Evolutionary conservation across 2,888 invertebrate species (phyloP), one percentile per base, ranked within the genome.

Genomic region (Altica lythri): DNA sequence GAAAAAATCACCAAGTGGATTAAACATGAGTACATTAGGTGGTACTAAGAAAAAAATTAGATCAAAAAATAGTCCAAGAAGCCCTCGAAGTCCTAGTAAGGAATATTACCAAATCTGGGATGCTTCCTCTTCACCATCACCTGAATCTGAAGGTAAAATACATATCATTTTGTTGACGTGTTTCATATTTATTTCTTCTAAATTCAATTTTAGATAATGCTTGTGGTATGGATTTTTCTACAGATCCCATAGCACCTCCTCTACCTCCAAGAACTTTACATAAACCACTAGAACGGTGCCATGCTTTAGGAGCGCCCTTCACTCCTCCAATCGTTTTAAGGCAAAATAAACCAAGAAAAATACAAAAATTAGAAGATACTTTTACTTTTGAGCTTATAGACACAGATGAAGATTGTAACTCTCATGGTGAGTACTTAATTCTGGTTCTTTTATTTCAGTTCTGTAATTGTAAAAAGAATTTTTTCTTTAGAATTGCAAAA

Each of bases 361-460:
- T 81, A 59, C 85, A 85, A 32, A 78, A 81, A 57, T 82, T 83
- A 12, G 89, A 90, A 72, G 91, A 91, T 72, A 85, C 88, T 38
- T 92, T 92, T 71, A 86, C 86, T 62, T 92, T 91, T 72, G 92
- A 92, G 74, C 83, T 92, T 53, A 86, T 92, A 56, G 92, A 92
- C 68, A 89, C 87, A 8, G 92, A 92, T 69, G 92, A 91, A 70
- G 80, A 69, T 73, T 76, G 59, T 75, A 79, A 63, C 27, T 64
- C 64, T 4, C 61, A 54, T 42, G 46, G 60, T 52, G 35, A 25
- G 37, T 37, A 14, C 22, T 5, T 19, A 29, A n/a, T n/a, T n/a
- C 29, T 2, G 10, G 29, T 29, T 9, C n/a, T n/a, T n/a, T n/a
- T n/a, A n/a, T n/a, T n/a, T n/a, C n/a, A n/a, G n/a, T n/a, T n/a